Percentiles rank a stretch among this genome's conserved stretches.
phyloP scores from a whole-genome alignment of 2,797 vertebrate species.

The Gallirallus australis region DNA sequence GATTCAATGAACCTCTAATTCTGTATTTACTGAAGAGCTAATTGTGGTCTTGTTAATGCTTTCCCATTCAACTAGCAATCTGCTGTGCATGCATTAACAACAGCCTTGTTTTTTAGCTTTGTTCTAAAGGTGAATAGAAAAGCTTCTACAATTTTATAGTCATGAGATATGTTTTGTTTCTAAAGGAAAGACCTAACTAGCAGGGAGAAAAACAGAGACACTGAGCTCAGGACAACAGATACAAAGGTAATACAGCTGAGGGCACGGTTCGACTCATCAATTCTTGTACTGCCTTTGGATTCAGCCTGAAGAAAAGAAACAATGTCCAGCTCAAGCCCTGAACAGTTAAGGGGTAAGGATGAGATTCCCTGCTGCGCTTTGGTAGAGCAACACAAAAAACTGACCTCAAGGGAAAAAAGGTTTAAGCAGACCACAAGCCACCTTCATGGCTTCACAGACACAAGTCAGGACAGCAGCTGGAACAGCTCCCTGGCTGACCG shows the following conservation, averaged over 20 bases:
- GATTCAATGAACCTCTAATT: background rate
- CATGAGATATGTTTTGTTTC: background rate
- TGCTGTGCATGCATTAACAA: background rate
- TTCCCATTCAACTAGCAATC: slow-evolving; percentile 8
- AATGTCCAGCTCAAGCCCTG: background rate
- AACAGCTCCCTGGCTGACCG: background rate
- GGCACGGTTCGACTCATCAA: background rate
- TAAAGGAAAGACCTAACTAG: background rate
- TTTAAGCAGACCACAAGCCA: background rate
- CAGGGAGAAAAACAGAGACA: background rate
- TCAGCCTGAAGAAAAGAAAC: background rate
- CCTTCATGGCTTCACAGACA: background rate
- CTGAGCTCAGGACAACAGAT: background rate
- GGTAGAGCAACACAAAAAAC: background rate
- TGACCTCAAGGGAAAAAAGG: background rate
- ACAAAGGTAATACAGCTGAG: background rate
- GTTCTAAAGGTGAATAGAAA: background rate
- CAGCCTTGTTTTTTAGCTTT: background rate
- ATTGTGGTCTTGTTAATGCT: background rate
- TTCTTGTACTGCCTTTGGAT: background rate
- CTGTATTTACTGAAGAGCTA: background rate
- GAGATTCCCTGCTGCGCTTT: background rate
- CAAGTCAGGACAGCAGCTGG: background rate
- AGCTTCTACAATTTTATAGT: background rate
- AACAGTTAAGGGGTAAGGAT: background rate